Percentiles rank a stretch among this genome's conserved stretches.
These are phyloP conservation scores for Petrolisthes manimaculis DNA, from an alignment of 2,888 invertebrate species.

Conservation along the genomic window DNA sequence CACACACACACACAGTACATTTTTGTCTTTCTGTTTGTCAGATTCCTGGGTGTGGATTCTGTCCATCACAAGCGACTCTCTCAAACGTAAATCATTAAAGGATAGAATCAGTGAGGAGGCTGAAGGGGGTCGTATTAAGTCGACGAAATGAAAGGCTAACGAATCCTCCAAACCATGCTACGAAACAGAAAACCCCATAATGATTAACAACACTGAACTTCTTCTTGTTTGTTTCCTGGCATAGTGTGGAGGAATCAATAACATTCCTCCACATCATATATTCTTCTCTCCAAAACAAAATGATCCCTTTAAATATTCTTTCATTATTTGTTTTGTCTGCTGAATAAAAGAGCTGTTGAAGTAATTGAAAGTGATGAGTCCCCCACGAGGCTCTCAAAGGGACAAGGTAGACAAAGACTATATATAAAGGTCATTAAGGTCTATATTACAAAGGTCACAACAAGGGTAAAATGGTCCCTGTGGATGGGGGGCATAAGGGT, in stretches of 20 bases:
- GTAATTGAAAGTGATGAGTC: conserved; percentile 54
- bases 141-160: too few species aligned
- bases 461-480: conserved; percentile 4
- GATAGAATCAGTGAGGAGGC: too few species aligned
- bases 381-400: conserved; percentile 34
- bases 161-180: too few species aligned
- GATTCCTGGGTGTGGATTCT: too few species aligned
- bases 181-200: too few species aligned
- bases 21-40: too few species aligned
- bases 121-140: too few species aligned
- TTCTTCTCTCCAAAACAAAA: background rate
- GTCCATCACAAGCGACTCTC: too few species aligned
- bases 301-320: background rate
- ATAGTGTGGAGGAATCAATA: too few species aligned
- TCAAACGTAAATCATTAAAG: too few species aligned
- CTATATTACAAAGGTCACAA: background rate
- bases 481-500: background rate
- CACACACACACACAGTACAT: too few species aligned
- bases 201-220: background rate
- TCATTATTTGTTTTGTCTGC: conserved; percentile 38
- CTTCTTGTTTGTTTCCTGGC: background rate
- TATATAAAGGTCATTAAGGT: conserved; percentile 1
- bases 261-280: too few species aligned
- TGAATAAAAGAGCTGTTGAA: conserved; percentile 39
- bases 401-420: conserved; percentile 27